Conservation (phyloP, 1,140 invertebrate genomes). For the Drosophila kurseongensis region DNA sequence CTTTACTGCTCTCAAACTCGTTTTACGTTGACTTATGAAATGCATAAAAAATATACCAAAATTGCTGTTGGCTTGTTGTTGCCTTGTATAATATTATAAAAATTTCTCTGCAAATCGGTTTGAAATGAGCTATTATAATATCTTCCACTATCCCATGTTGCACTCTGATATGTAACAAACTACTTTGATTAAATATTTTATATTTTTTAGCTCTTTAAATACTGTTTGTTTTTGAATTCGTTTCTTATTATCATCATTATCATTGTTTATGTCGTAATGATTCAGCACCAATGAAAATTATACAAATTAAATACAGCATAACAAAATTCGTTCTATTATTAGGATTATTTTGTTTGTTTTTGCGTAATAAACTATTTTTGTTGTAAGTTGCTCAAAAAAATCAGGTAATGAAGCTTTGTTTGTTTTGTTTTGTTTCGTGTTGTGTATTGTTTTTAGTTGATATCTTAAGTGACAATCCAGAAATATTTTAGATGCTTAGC, state of each 20-base stretch:
- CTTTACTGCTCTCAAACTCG: conserved; percentile 10
- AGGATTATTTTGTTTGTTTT: conserved; percentile 33
- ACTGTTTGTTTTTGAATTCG: conserved; percentile 37
- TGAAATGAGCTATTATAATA: conserved; percentile 26
- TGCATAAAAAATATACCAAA: conserved; percentile 48
- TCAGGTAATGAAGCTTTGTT: conserved; percentile 80
- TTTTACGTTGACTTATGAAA: conserved; percentile 21
- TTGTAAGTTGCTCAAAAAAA: conserved; percentile 71
- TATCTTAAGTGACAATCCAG: conserved; percentile 30
- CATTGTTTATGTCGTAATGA: conserved; percentile 14
- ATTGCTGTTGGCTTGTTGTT: conserved; percentile 23
- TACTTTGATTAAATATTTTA: conserved; percentile 55
- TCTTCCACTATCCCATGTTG: conserved; percentile 14
- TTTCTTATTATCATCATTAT: conserved; percentile 19
- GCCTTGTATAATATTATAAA: conserved; percentile 71
- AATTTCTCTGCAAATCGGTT: conserved; percentile 35
- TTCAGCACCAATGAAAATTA: conserved; percentile 60
- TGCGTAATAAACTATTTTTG: conserved; percentile 57
- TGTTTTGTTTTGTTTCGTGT: conserved; percentile 61
- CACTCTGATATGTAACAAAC: conserved; percentile 75
- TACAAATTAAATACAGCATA: conserved; percentile 44
- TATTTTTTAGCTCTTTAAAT: conserved; percentile 56
- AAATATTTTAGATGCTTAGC: conserved; percentile 20
- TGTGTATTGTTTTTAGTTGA: conserved; percentile 21
- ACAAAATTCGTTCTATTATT: conserved; percentile 70